Evolutionary conservation across 2,113 vertebrate species (phyloP), one percentile per base, ranked within the genome.

Genomic region (Corapipo altera): DNA sequence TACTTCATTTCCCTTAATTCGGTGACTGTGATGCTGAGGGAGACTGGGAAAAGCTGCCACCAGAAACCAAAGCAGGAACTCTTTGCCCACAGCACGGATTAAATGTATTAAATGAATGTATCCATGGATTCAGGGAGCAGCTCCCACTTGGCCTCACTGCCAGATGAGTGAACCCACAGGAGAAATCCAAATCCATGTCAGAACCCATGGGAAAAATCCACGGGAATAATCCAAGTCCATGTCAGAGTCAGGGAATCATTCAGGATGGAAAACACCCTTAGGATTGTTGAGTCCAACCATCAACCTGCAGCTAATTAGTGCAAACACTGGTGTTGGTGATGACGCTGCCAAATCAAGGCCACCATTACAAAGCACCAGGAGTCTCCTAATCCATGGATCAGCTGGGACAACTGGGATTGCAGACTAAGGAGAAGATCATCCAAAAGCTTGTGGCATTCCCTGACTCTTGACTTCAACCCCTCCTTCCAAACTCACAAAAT

Each of bases 251-350:
- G 59, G 59, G 59, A 88, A 71, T 88, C 41, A 17, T 26, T 26
- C n/a, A 41, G 41, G 49, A 12, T 55, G 74, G 74, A 55, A 79
- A 78, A 69, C 9, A 41, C 23, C 24, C 66, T 30, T 6, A n/a
- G 48, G 15, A 13, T 20, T 48, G 48, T 71, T 30, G 28, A 44
- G 33, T 5, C 44, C 62, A 44, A 4, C 27, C 18, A 28, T 37
- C 61, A 54, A 69, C 46, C 33, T 23, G 9, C 4, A 33, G 22
- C 4, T 35, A 44, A 62, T 16, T 35, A 48, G 49, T 1, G 35
- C 61, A 54, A 62, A 83, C 9, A 8, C 6, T 7, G 8, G 1
- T 6, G 2, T 3, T 4, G 5, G 35, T 1, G 9, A 11, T 0
- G 5, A 5, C 0, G 12, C 43, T 14, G 43, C 33, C 0, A 6